Conservation (phyloP, 2,888 invertebrate species). For the Drosophila neonasuta region DNA sequence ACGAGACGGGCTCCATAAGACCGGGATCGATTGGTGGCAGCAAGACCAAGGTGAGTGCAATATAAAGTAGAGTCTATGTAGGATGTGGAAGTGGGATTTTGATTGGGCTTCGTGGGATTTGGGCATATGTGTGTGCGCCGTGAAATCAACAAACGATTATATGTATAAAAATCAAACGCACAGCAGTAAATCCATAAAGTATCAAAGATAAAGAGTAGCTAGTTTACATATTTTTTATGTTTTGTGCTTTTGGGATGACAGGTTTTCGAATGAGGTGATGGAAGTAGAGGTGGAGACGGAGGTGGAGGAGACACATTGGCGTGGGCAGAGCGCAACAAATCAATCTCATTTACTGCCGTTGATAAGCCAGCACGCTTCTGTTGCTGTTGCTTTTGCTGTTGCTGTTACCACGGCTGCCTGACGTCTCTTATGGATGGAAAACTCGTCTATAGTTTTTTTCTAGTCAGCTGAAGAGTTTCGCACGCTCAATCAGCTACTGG, state of each 20-base stretch:
- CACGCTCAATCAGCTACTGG: slow-evolving; percentile 66
- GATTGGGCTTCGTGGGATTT: slow-evolving; percentile 50
- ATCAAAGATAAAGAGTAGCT: slow-evolving; percentile 60
- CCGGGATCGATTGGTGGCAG: slow-evolving; percentile 97
- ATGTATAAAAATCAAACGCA: slow-evolving; percentile 73
- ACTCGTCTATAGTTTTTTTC: slow-evolving; percentile 1
- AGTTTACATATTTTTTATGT: slow-evolving; percentile 55
- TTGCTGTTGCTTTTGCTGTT: neutral
- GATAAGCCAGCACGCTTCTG: slow-evolving; percentile 60
- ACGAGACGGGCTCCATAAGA: slow-evolving; percentile 97
- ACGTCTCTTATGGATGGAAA: neutral
- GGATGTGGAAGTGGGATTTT: slow-evolving; percentile 7
- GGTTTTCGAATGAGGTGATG: slow-evolving; percentile 45
- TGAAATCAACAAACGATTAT: slow-evolving; percentile 72
- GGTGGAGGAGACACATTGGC: slow-evolving; percentile 14
- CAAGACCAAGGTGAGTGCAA: slow-evolving; percentile 92
- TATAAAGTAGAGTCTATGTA: neutral
- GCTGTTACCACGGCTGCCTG: slow-evolving; percentile 2
- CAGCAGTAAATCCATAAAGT: slow-evolving; percentile 73
- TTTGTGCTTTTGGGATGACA: slow-evolving; percentile 46
- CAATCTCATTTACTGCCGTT: slow-evolving; percentile 67
- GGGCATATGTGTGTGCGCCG: slow-evolving; percentile 50
- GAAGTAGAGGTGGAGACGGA: too few species aligned
- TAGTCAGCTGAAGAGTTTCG: slow-evolving; percentile 55
- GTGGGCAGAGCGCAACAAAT: slow-evolving; percentile 75